These are phyloP conservation scores for Aphelinus certus DNA, from an alignment of 1,140 invertebrate genomes.

Conservation along the genomic window DNA sequence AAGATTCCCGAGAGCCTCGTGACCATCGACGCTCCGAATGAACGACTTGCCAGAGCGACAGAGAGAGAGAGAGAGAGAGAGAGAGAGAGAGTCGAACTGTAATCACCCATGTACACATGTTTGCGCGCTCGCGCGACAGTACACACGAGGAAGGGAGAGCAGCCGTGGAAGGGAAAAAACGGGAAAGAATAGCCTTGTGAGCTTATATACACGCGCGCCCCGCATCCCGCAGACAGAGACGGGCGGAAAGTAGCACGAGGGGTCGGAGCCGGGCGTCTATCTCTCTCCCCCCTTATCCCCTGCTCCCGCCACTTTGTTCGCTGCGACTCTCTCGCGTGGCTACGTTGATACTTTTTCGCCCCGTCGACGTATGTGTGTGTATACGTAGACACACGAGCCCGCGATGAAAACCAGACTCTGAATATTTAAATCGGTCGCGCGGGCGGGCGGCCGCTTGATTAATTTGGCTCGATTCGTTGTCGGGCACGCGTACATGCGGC, in stretches of 20 bases:
- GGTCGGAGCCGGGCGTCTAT: conserved; percentile 3
- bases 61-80: too few relatives aligned
- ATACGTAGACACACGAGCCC: not conserved
- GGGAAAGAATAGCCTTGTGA: not conserved
- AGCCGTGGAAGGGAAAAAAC: not conserved
- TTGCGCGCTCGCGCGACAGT: not conserved
- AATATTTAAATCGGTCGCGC: conserved; percentile 8
- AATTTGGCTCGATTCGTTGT: not conserved
- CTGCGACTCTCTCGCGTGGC: conserved; percentile 18
- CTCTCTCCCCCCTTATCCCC: not conserved
- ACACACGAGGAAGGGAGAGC: not conserved
- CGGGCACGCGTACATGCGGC: not conserved
- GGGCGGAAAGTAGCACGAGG: not conserved
- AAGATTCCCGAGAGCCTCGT: too few relatives aligned
- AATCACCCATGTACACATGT: not conserved
- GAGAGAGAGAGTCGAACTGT: not conserved
- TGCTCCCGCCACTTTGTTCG: conserved; percentile 18
- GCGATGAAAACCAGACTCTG: conserved; percentile 8
- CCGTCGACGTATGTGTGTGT: conserved; percentile 4
- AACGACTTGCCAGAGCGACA: too few relatives aligned
- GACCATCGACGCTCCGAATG: too few relatives aligned
- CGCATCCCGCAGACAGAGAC: not conserved
- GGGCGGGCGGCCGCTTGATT: not conserved
- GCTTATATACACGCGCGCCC: too few relatives aligned
- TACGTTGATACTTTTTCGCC: conserved; percentile 16